Percentiles rank a stretch among this genome's conserved stretches.
Evolutionary conservation across 2,888 invertebrate species (phyloP).

Genomic region (Megalurothrips usitatus): DNA sequence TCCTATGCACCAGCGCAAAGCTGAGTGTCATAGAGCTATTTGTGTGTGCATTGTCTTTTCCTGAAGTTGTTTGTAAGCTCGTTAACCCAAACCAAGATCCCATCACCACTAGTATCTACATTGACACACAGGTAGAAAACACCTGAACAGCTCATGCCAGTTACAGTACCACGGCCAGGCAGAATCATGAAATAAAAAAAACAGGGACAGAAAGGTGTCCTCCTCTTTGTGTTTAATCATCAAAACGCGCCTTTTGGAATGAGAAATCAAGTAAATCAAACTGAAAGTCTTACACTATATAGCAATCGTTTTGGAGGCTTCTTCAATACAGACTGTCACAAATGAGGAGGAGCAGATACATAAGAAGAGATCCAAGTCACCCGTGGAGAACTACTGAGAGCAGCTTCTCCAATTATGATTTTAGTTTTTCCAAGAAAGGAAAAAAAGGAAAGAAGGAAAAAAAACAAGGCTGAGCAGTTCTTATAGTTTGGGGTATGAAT

Average conservation of each 20-base stretch:
- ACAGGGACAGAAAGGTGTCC: neutral
- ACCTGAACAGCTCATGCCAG: slow-evolving; percentile 19
- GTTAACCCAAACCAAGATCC: slow-evolving; percentile 12
- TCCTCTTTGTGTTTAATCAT: neutral
- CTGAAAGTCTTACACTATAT: neutral
- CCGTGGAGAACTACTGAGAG: neutral
- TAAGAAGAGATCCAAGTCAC: neutral
- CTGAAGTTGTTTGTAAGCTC: neutral
- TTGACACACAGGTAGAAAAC: slow-evolving; percentile 7
- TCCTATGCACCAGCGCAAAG: neutral
- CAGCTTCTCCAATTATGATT: neutral
- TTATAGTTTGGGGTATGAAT: neutral
- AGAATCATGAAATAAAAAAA: neutral
- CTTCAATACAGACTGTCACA: neutral
- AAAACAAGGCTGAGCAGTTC: neutral
- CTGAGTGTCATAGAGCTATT: neutral
- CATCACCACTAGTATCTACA: slow-evolving; percentile 19
- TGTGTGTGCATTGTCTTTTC: neutral
- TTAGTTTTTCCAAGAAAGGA: too few species aligned
- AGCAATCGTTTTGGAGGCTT: neutral
- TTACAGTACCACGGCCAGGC: neutral
- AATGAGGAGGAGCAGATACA: neutral
- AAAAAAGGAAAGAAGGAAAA: too few species aligned
- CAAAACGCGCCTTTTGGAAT: neutral
- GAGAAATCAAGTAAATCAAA: neutral